Base-by-base conservation (phyloP, 2,888 invertebrate genomes). In the Endotricha flammealis region DNA sequence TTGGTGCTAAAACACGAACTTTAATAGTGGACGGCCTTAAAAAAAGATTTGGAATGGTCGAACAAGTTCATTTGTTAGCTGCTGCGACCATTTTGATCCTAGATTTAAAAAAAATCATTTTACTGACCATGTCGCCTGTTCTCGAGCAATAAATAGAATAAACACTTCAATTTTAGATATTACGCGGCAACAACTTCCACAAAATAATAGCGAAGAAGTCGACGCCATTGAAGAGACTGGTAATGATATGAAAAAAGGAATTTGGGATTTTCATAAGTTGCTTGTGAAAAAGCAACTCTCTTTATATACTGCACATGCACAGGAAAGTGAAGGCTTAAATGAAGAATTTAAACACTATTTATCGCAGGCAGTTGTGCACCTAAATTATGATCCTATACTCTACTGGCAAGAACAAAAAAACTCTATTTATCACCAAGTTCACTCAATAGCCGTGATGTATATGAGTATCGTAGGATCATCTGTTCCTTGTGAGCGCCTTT, bases 321-420 rank as follows among this genome's bases (percentile, higher is more conserved):
- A 37, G 38, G 42, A 48, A 51, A 50, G 24, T 48, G 38, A 51
- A 36, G 48, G 50, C 40, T 51, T 55, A 48, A 49, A 53, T 3
- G 50, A 52, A 46, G 47, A 55, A 44, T 53, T 59, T 11, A 57
- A 59, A 48, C 53, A 58, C 10, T 57, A 60, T 54, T 57, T 57
- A 54, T 56, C 56, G 24, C 55, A 57, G 46, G 50, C 56, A 52
- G 53, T 60, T 48, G 54, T 52, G 50, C 50, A 58, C 54, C 42
- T 57, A 7, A 57, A 57, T 24, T 54, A 50, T 50, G 49, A 53
- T 42, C 48, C 51, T 48, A 33, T 53, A 51, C 44, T 53, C 35
- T 59, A 56, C 41, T 56, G 50, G 52, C 55, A 59, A 52, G 47
- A 59, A 53, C 52, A 60, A 54, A 58, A 52, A 29, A 48, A 25